A percentile compares a stretch with the other conserved stretches of the same genome.
Evolutionary conservation across 2,888 invertebrate species (phyloP).

Genomic region (Nephrocerus scutellatus): DNA sequence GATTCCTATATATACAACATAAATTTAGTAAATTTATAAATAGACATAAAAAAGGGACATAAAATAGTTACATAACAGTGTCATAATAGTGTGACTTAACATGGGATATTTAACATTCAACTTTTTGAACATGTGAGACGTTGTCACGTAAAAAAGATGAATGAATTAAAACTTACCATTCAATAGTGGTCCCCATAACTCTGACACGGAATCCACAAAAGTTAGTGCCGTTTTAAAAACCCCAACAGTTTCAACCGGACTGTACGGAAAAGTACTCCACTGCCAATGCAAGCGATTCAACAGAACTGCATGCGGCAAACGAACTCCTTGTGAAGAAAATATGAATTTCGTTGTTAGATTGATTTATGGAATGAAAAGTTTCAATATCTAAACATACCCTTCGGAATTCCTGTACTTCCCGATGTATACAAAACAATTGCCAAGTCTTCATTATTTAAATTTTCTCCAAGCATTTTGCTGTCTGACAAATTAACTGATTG

Average conservation of each 20-base stretch:
- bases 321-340: slow-evolving; percentile 64
- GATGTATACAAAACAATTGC: slow-evolving; percentile 51
- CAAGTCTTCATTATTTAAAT: slow-evolving; percentile 32
- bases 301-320: slow-evolving; percentile 67
- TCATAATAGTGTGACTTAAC: not conserved
- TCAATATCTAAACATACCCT: slow-evolving; percentile 52
- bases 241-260: slow-evolving; percentile 59
- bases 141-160: not conserved
- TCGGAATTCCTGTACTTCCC: slow-evolving; percentile 83
- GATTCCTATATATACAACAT: not conserved
- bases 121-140: not conserved
- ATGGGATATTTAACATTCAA: not conserved
- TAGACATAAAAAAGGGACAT: not conserved
- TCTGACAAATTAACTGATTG: slow-evolving; percentile 34
- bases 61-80: too few species aligned
- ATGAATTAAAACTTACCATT: slow-evolving; percentile 50
- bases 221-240: slow-evolving; percentile 88
- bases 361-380: not conserved
- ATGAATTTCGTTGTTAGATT: not conserved
- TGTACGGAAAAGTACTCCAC: slow-evolving; percentile 73
- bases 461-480: slow-evolving; percentile 45
- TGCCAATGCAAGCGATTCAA: slow-evolving; percentile 85
- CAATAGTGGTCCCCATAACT: slow-evolving; percentile 79
- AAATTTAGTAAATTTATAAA: not conserved
- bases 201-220: slow-evolving; percentile 83